A percentile compares a stretch with the other conserved stretches of the same genome.
These are phyloP conservation scores for Callionymus lyra DNA, from an alignment of 2,113 vertebrate species.

Conservation along the genomic window DNA sequence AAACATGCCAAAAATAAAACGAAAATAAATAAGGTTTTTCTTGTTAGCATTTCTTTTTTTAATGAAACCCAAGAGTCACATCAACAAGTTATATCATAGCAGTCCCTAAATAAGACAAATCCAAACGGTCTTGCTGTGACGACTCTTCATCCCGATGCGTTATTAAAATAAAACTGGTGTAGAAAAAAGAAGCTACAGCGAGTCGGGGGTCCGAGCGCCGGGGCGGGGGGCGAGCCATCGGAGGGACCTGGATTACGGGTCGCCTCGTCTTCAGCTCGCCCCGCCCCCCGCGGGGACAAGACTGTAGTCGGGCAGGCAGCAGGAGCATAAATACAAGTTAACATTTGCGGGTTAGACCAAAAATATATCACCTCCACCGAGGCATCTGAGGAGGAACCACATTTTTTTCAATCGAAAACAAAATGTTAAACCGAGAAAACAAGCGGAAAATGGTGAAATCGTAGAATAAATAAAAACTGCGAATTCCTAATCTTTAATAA, in stretches of 20 bases:
- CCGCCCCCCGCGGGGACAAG: too few relatives aligned
- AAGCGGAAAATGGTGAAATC: slow-evolving; percentile 9
- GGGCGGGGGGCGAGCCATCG: slow-evolving; percentile 63
- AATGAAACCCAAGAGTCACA: slow-evolving; percentile 66
- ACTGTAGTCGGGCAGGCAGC: slow-evolving; percentile 41
- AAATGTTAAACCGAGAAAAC: slow-evolving; percentile 8
- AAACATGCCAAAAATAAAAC: too few relatives aligned
- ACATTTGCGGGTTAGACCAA: slow-evolving; percentile 27
- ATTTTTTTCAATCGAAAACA: not conserved
- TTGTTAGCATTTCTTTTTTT: slow-evolving; percentile 37
- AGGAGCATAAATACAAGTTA: slow-evolving; percentile 49
- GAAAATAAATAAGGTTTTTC: too few relatives aligned
- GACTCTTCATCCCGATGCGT: slow-evolving; percentile 62
- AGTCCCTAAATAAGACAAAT: slow-evolving; percentile 60
- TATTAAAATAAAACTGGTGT: slow-evolving; percentile 60
- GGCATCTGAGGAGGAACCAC: slow-evolving; percentile 24
- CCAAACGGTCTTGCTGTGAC: slow-evolving; percentile 60
- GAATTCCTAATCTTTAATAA: too few relatives aligned
- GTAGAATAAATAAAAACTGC: slow-evolving; percentile 1
- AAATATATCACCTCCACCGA: slow-evolving; percentile 19
- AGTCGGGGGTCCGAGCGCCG: slow-evolving; percentile 21
- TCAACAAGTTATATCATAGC: slow-evolving; percentile 69
- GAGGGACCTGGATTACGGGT: slow-evolving; percentile 60
- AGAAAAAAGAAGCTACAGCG: slow-evolving; percentile 47
- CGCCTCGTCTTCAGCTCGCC: slow-evolving; percentile 67